Base-by-base conservation (phyloP, 2,888 invertebrate species). In the Idaea aversata region DNA sequence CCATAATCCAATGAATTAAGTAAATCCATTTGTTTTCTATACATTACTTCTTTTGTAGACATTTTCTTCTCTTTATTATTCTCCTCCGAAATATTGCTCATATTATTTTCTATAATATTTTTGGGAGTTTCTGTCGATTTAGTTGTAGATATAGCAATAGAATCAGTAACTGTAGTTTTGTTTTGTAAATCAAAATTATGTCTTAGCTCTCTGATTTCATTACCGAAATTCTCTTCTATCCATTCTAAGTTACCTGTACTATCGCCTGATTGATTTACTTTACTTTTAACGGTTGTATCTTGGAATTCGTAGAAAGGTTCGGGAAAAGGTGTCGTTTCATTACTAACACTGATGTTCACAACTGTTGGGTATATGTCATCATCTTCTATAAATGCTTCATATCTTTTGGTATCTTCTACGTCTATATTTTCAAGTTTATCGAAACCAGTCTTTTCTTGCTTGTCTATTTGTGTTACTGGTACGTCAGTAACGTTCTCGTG, bases 1-100 rank as follows among this genome's bases (percentile, higher is more conserved):
- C 79, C 86, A 63, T 90, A 88, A 65, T 90, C 90, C 13, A 88
- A 73, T 2, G 87, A 88, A 72, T 87, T 87, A 1, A 88, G 67
- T 7, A 88, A 77, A 70, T 83, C 78, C 72, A 82, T 79, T 65
- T 88, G 81, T 64, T 88, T 88, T 25, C 78, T 80, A 7, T 74
- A 65, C 71, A 86, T 77, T 1, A 85, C 69, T 13, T 84, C 77
- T 62, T 86, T 79, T 5, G 73, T 59, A 57, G 70, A 73, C 63
- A 70, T 47, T n/a, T 69, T 77, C n/a, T 4, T 71, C 72, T 0
- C 15, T 16, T 6, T 59, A 16, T 15, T 59, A 59, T 7, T 15
- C 58, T 15, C 16, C 15, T 16, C 6, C n/a, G 58, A 59, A 59
- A 7, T 15, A 59, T 60, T 65, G 60, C 10, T 16, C 7, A 3